phyloP scores from a whole-genome alignment of 2,888 invertebrate genomes.

The Tenthredo scrophulariae region DNA sequence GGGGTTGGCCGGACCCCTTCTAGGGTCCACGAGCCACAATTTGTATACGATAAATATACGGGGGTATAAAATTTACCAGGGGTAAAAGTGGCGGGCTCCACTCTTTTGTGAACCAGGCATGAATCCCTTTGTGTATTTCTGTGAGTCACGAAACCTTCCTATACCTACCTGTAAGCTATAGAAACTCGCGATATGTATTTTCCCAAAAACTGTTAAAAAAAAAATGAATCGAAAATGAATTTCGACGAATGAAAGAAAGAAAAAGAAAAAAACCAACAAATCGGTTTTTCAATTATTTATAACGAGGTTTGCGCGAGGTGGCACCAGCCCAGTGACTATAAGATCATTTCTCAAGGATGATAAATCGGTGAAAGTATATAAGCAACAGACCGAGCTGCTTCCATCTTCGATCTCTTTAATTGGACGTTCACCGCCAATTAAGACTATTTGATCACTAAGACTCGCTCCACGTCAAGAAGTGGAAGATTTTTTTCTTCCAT shows the following conservation, averaged over 20 bases:
- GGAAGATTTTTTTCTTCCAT: not conserved
- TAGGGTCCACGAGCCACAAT: not conserved
- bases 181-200: not conserved
- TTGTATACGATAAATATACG: slow-evolving; percentile 38
- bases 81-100: not conserved
- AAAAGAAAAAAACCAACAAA: not conserved
- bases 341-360: slow-evolving; percentile 46
- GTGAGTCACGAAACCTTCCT: not conserved
- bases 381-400: not conserved
- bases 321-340: too few species aligned
- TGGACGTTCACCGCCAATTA: slow-evolving; percentile 50
- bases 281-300: not conserved
- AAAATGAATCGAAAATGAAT: not conserved
- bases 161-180: not conserved
- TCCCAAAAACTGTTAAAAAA: not conserved
- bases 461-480: not conserved
- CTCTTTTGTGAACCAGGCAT: not conserved
- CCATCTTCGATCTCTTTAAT: slow-evolving; percentile 51
- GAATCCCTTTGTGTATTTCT: not conserved
- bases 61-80: slow-evolving; percentile 27
- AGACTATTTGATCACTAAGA: slow-evolving; percentile 32
- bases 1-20: not conserved
- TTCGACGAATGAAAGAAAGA: not conserved
- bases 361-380: slow-evolving; percentile 48
- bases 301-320: not conserved